Evolutionary conservation across 2,797 vertebrate genomes (phyloP).

Genomic region (Rhynchonycteris naso): DNA sequence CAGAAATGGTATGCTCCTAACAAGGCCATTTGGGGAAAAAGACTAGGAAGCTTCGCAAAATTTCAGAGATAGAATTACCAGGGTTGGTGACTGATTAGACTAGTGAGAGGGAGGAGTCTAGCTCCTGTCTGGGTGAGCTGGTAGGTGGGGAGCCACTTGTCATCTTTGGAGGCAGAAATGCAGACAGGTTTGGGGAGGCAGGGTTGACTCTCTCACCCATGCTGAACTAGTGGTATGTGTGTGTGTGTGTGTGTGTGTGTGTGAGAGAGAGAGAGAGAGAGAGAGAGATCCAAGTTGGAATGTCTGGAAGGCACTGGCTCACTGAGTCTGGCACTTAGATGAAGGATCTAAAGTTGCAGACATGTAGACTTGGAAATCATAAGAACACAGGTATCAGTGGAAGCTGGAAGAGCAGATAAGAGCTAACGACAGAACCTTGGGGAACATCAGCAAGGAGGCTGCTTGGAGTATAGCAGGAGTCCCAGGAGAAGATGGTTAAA

Average conservation of each 20-base stretch:
- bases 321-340: background rate
- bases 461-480: background rate
- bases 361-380: background rate
- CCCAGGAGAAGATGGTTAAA: background rate
- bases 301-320: background rate
- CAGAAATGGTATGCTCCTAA: background rate
- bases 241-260: background rate
- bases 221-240: background rate
- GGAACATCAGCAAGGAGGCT: background rate
- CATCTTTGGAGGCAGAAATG: background rate
- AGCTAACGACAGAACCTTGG: background rate
- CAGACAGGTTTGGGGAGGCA: accelerated
- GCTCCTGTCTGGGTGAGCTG: background rate
- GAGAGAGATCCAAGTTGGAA: background rate
- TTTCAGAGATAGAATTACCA: background rate
- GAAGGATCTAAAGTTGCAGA: background rate
- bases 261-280: no score
- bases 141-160: background rate
- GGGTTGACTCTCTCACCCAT: background rate
- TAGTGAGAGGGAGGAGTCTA: background rate
- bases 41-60: background rate
- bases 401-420: background rate
- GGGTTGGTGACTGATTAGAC: background rate
- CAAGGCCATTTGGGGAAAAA: background rate
- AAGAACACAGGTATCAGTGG: background rate